These are phyloP conservation scores for Paraplagusia blochii DNA, from an alignment of 2,113 vertebrate genomes.

Conservation along the genomic window DNA sequence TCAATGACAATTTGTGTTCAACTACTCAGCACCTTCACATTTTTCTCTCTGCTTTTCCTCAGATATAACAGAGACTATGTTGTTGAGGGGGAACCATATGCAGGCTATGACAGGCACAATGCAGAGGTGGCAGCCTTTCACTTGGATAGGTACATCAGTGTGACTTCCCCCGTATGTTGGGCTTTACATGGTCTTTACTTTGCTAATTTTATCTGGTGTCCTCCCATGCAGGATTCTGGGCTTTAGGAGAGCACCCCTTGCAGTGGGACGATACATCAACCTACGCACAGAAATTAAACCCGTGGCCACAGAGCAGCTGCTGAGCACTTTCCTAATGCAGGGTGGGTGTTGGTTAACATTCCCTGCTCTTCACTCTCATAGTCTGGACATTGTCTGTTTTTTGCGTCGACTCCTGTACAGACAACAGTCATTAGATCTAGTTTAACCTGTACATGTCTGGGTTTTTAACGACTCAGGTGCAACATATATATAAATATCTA, in stretches of 20 bases:
- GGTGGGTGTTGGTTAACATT: constrained; percentile 71
- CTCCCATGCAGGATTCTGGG: constrained; percentile 85
- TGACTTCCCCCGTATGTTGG: no score
- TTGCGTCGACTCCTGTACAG: no score
- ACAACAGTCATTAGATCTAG: no score
- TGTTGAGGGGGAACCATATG: constrained; percentile 94
- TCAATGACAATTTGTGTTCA: neutral
- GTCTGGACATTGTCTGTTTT: no score
- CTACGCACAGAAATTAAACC: constrained; percentile 93
- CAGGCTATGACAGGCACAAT: constrained; percentile 96
- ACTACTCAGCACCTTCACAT: neutral
- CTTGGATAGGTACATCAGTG: constrained; percentile 85
- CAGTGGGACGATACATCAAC: constrained; percentile 91
- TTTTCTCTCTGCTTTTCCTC: constrained; percentile 2
- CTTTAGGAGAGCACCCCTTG: constrained; percentile 92
- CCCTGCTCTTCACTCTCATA: neutral
- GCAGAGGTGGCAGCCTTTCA: constrained; percentile 98
- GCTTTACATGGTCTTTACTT: neutral
- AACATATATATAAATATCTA: no score
- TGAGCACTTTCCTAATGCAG: constrained; percentile 91
- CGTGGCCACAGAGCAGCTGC: constrained; percentile 91
- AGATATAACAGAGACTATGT: constrained; percentile 92
- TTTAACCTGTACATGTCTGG: no score
- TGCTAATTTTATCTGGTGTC: neutral
- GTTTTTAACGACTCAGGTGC: no score